Base-by-base conservation (phyloP, 1,140 invertebrate species). In the Coelopa frigida region DNA sequence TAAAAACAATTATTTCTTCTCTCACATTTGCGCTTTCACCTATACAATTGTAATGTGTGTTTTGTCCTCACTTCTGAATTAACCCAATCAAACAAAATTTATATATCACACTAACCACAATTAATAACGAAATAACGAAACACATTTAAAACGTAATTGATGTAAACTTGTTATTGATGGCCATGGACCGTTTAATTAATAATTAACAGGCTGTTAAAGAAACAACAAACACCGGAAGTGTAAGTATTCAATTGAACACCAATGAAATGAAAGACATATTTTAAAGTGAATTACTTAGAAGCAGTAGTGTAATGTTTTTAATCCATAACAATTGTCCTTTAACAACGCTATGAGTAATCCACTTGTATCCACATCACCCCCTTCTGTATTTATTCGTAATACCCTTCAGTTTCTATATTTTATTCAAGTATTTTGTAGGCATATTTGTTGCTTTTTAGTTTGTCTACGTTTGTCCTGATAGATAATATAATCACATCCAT, bases 171-270 rank as follows among this genome's bases (percentile, higher is more conserved):
- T 49, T 44, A 33, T 39, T 42, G 36, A 26, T 36, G 26, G 31
- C 29, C 37, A 31, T 22, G 24, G 23, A 33, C 20, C 37, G 23
- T 44, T 31, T 35, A 46, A 47, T 31, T 26, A 38, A 39, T 22
- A 36, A 21, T 33, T 17, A 37, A 44, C 55, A 72, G 70, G 62
- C 70, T 59, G 70, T 72, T 53, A 71, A 71, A 69, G 68, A 71
- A 36, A 62, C 70, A 55, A 63, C 59, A 55, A 68, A 60, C 51
- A 67, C 60, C 54, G 62, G 65, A 55, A 70, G 67, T 70, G 70
- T 72, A 71, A 72, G 70, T 72, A 72, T 60, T 44, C 47, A 57
- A 46, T 5, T 20, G 22, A 21, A 44, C 11, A 12, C 23, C 23
- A 20, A 33, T 14, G 15, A 31, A 44, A 44, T 23, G 4, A 32